Conservation (phyloP, 2,113 vertebrate species). For the Stictonetta naevosa region DNA sequence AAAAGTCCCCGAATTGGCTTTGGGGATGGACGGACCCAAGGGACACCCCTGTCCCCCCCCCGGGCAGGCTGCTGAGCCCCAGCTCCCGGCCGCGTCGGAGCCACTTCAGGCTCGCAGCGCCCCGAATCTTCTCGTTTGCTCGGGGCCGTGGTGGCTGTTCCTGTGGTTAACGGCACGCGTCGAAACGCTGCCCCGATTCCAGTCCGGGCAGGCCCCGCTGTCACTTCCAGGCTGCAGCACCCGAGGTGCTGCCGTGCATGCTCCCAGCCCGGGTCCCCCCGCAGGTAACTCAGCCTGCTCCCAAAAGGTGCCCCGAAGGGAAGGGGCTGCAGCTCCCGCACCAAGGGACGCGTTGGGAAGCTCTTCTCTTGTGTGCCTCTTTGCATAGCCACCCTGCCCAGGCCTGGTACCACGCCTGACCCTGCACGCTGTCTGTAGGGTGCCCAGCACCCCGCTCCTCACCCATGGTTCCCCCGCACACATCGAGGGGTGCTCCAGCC, state of each 20-base stretch:
- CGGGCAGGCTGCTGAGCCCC: not conserved
- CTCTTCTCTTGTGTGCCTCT: accelerated
- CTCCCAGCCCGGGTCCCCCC: not conserved
- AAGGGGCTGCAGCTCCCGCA: not conserved
- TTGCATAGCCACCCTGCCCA: not conserved
- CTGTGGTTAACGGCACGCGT: not conserved
- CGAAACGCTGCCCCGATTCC: not conserved
- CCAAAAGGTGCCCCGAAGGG: not conserved
- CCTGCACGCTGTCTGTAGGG: accelerated
- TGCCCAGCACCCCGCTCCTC: not conserved
- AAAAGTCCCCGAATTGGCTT: not conserved
- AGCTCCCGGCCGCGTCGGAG: not conserved
- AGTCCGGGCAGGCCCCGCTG: not conserved
- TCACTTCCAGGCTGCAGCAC: not conserved
- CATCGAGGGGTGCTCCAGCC: too few species aligned
- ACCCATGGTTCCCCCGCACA: not conserved
- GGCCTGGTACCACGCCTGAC: too few species aligned
- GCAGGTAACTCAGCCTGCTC: not conserved
- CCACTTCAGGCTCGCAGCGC: not conserved
- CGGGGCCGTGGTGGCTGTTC: not conserved
- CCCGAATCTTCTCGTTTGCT: not conserved
- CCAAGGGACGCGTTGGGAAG: not conserved
- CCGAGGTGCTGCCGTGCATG: accelerated
- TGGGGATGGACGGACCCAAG: not conserved
- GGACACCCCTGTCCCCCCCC: not conserved